These are phyloP conservation scores for Brachionichthys hirsutus DNA, from an alignment of 2,113 vertebrate genomes.

Conservation along the genomic window DNA sequence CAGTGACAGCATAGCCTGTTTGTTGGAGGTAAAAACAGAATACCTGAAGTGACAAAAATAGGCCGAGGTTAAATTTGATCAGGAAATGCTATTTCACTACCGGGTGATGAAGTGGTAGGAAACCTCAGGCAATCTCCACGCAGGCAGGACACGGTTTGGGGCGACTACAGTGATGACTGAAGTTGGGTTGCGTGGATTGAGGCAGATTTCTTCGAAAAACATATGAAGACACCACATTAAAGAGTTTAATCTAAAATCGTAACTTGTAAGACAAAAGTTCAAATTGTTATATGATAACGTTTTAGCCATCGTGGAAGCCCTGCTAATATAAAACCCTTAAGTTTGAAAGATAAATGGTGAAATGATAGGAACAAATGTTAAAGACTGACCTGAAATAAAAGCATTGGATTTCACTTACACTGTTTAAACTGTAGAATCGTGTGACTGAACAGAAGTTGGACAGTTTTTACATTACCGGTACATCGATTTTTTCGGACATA, in stretches of 20 bases:
- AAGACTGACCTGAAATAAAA: too few relatives aligned
- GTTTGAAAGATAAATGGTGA: neutral
- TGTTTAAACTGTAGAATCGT: neutral
- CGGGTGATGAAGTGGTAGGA: conserved; percentile 83
- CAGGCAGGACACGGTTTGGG: conserved; percentile 80
- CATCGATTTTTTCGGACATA: neutral
- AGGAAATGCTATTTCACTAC: conserved; percentile 57
- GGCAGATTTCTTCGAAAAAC: conserved; percentile 82
- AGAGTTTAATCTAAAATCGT: neutral
- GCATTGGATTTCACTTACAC: too few relatives aligned
- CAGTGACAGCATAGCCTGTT: too few relatives aligned
- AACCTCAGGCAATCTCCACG: conserved; percentile 88
- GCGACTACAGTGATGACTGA: conserved; percentile 84
- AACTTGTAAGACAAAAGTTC: neutral
- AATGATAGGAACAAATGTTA: neutral
- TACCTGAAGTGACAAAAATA: too few relatives aligned
- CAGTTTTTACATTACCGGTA: too few relatives aligned
- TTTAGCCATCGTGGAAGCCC: too few relatives aligned
- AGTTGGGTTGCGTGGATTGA: conserved; percentile 83
- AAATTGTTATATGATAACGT: too few relatives aligned
- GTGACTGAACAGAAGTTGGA: neutral
- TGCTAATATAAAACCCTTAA: neutral
- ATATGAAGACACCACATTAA: neutral
- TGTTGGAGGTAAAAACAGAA: too few relatives aligned
- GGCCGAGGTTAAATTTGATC: too few relatives aligned